These are phyloP conservation scores for Fratercula arctica DNA, from an alignment of 2,797 vertebrate genomes.

Conservation along the genomic window DNA sequence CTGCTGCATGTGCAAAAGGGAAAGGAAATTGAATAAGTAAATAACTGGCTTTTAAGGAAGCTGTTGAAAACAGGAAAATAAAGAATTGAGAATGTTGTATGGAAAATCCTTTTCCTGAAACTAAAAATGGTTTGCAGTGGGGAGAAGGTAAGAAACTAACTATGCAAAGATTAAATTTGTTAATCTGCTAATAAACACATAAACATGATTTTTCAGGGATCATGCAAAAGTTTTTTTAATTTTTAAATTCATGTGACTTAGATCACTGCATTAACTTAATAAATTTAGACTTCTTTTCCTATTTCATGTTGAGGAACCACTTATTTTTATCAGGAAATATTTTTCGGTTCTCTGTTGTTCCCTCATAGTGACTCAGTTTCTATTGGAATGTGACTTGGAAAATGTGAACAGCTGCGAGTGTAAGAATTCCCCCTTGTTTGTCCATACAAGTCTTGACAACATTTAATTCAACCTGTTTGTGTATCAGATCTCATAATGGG, in stretches of 20 bases:
- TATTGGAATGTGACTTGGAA: neutral
- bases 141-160: neutral
- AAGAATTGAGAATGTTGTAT: neutral
- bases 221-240: neutral
- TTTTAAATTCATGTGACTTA: neutral
- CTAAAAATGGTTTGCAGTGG: neutral
- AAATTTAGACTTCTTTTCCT: neutral
- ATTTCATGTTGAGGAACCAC: neutral
- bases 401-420: neutral
- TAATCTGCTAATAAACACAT: neutral
- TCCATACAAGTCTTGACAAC: neutral
- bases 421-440: neutral
- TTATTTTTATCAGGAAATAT: neutral
- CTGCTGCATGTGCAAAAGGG: neutral
- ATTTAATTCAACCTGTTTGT: constrained; percentile 28
- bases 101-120: neutral
- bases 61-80: neutral
- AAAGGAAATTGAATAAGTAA: constrained; percentile 45
- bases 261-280: neutral
- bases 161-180: neutral
- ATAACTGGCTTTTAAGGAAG: constrained; percentile 35
- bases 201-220: neutral
- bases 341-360: neutral
- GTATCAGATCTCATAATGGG: neutral
- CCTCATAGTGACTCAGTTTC: neutral